Evolutionary conservation across 1,140 invertebrate species (phyloP).

Genomic region (Acromyrmex heyeri): DNA sequence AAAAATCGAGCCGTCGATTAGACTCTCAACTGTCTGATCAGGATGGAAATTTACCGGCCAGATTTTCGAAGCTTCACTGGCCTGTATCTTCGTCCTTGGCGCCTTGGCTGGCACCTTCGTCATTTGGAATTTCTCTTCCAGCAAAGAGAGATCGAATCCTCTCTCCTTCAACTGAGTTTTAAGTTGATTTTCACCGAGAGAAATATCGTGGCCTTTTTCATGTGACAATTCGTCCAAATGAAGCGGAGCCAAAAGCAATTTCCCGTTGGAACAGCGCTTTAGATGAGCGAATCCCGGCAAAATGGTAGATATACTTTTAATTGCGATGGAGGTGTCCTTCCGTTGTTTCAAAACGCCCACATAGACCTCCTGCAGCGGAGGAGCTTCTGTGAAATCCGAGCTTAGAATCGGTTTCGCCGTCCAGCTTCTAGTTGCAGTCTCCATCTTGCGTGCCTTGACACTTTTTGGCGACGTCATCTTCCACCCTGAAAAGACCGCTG

Average conservation of each 20-base stretch:
- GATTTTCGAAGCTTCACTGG: conserved; percentile 87
- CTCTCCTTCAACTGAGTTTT: conserved; percentile 85
- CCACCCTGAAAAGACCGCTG: conserved; percentile 76
- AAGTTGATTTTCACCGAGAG: conserved; percentile 79
- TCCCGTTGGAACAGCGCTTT: conserved; percentile 90
- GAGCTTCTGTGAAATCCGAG: conserved; percentile 86
- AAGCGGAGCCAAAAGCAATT: conserved; percentile 88
- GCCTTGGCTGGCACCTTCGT: conserved; percentile 88
- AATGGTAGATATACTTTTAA: conserved; percentile 87
- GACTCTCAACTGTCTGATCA: conserved; percentile 90
- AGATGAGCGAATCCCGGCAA: conserved; percentile 90
- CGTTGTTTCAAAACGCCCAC: conserved; percentile 88
- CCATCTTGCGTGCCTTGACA: conserved; percentile 67
- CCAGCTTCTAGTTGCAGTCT: conserved; percentile 72
- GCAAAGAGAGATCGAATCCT: conserved; percentile 86
- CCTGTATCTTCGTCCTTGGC: conserved; percentile 91
- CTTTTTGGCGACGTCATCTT: conserved; percentile 68
- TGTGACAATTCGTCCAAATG: not conserved
- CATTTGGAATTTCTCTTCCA: conserved; percentile 87
- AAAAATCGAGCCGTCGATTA: conserved; percentile 90
- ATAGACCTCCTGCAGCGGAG: conserved; percentile 88
- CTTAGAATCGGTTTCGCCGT: conserved; percentile 86
- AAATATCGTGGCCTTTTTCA: conserved; percentile 30
- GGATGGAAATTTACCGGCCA: conserved; percentile 96
- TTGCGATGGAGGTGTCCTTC: conserved; percentile 89